Conservation (phyloP, 2,888 invertebrate genomes). For the Sinhomidia bicolor region DNA sequence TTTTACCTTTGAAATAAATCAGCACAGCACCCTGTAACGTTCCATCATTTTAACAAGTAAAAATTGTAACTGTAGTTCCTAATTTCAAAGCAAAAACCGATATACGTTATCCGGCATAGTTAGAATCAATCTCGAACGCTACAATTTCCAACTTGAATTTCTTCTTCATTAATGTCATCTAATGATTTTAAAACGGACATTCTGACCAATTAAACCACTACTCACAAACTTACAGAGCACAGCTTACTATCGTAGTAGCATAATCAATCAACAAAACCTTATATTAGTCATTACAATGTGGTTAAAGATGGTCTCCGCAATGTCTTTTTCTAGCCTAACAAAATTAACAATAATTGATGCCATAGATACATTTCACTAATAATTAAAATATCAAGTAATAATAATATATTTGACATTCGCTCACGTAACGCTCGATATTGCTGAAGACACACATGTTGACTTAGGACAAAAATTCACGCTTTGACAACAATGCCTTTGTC, state of each 20-base stretch:
- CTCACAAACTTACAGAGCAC: no score
- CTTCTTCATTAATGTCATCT: not conserved
- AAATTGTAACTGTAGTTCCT: not conserved
- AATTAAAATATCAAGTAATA: no score
- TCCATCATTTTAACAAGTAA: not conserved
- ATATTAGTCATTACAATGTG: no score
- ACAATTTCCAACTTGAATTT: not conserved
- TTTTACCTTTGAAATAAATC: constrained; percentile 1
- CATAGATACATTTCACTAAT: no score
- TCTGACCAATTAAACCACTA: no score
- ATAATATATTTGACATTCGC: no score
- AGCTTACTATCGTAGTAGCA: no score
- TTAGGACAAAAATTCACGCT: not conserved
- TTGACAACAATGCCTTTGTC: not conserved
- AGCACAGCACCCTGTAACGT: constrained; percentile 32
- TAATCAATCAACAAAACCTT: no score
- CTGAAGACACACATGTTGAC: not conserved
- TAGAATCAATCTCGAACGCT: not conserved
- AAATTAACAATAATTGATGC: no score
- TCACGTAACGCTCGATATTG: not conserved
- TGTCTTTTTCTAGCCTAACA: no score
- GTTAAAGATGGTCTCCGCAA: no score
- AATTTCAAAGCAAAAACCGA: constrained; percentile 17
- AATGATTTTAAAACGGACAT: not conserved
- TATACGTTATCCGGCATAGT: not conserved